Percentiles rank a stretch among this genome's conserved stretches.
These are phyloP conservation scores for Dolomedes plantarius DNA, from an alignment of 2,888 invertebrate genomes.

Conservation along the genomic window DNA sequence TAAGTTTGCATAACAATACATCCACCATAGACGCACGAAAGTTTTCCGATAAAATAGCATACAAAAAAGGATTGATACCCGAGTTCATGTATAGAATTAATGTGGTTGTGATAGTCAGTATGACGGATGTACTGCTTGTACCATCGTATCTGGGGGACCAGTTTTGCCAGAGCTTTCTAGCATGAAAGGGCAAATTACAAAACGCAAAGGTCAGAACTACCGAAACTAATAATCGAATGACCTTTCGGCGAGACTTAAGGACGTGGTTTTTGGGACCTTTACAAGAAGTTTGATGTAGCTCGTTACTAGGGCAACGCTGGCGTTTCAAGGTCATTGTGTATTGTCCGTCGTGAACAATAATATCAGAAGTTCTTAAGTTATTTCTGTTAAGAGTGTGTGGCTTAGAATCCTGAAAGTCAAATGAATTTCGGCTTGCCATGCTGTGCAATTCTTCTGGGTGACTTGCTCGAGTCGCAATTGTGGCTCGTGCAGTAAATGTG, in stretches of 20 bases:
- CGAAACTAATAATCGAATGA: slow-evolving; percentile 91
- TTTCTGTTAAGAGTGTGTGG: slow-evolving; percentile 33
- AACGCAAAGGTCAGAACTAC: slow-evolving; percentile 92
- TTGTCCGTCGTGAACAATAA: slow-evolving; percentile 58
- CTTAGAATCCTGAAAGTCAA: slow-evolving; percentile 27
- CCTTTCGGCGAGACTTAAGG: slow-evolving; percentile 86
- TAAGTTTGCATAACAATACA: slow-evolving; percentile 79
- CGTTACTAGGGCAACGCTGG: slow-evolving; percentile 42
- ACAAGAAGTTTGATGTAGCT: slow-evolving; percentile 55
- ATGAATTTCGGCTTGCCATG: slow-evolving; percentile 41
- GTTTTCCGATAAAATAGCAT: slow-evolving; percentile 89
- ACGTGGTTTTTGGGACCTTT: slow-evolving; percentile 60
- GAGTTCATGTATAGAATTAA: slow-evolving; percentile 92
- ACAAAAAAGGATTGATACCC: slow-evolving; percentile 91
- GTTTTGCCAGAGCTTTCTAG: slow-evolving; percentile 90
- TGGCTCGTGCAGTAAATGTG: slow-evolving; percentile 48
- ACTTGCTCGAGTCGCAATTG: slow-evolving; percentile 31
- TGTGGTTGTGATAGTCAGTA: slow-evolving; percentile 90
- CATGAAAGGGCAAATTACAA: slow-evolving; percentile 93
- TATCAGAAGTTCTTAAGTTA: slow-evolving; percentile 54
- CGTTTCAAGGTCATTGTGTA: slow-evolving; percentile 63
- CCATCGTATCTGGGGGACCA: slow-evolving; percentile 85
- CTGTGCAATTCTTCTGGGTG: slow-evolving; percentile 27
- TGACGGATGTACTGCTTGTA: slow-evolving; percentile 84
- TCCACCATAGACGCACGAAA: slow-evolving; percentile 91